These are phyloP conservation scores for Myiopsitta monachus DNA, from an alignment of 2,113 vertebrate genomes.

Conservation along the genomic window DNA sequence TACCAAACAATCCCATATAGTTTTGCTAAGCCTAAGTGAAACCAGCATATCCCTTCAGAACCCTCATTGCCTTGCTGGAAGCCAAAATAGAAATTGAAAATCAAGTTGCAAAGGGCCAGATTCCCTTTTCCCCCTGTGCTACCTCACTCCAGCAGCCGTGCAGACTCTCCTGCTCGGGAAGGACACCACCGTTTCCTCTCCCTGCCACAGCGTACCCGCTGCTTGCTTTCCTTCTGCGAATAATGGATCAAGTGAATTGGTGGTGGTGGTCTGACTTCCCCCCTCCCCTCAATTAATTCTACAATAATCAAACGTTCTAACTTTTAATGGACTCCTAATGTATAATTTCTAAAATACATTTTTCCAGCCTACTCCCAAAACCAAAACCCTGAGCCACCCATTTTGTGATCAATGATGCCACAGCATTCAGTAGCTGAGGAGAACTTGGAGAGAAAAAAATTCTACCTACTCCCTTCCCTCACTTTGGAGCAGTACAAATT, in stretches of 20 bases:
- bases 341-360: not conserved
- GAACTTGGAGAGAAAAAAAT: not conserved
- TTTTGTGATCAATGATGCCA: not conserved
- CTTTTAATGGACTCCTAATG: not conserved
- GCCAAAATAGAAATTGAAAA: not conserved
- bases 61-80: not conserved
- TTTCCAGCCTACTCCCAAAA: not conserved
- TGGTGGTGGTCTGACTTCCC: not conserved
- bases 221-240: not conserved
- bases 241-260: not conserved
- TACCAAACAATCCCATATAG: not conserved
- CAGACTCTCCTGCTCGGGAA: not conserved
- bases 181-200: not conserved
- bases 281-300: not conserved
- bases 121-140: not conserved
- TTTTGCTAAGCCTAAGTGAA: not conserved
- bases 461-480: not conserved
- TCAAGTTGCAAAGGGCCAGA: not conserved
- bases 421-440: not conserved
- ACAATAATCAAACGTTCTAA: not conserved
- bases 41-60: not conserved
- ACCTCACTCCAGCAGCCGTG: not conserved
- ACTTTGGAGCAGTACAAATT: not conserved
- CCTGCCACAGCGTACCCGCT: not conserved
- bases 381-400: not conserved